Evolutionary conservation across 2,888 invertebrate genomes (phyloP).

Genomic region (Aproaerema taeniolella): DNA sequence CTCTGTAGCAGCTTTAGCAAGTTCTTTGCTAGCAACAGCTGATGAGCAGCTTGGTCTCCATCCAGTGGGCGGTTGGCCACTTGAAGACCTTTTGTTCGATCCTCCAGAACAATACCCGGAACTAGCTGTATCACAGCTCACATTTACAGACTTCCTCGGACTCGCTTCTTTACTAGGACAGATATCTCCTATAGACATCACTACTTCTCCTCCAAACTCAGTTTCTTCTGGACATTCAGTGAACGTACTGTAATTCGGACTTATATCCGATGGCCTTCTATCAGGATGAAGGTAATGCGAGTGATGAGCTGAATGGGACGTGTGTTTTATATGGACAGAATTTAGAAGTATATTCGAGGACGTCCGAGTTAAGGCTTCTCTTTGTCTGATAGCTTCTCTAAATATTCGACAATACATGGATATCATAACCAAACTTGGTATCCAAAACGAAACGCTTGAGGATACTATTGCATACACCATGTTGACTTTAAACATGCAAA

Average conservation of each 20-base stretch:
- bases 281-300: slow-evolving; percentile 70
- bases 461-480: slow-evolving; percentile 92
- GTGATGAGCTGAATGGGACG: slow-evolving; percentile 83
- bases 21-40: slow-evolving; percentile 74
- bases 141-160: slow-evolving; percentile 68
- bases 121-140: slow-evolving; percentile 71
- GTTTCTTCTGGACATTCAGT: slow-evolving; percentile 70
- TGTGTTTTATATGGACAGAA: slow-evolving; percentile 89
- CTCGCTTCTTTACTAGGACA: slow-evolving; percentile 69
- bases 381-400: slow-evolving; percentile 88
- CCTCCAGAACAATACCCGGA: slow-evolving; percentile 72
- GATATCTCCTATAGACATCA: slow-evolving; percentile 61
- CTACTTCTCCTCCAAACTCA: slow-evolving; percentile 60
- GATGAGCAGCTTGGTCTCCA: slow-evolving; percentile 79
- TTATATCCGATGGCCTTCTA: slow-evolving; percentile 64
- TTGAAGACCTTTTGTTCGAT: slow-evolving; percentile 65
- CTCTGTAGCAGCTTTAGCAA: slow-evolving; percentile 81
- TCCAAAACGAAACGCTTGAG: slow-evolving; percentile 95
- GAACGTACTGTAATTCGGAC: slow-evolving; percentile 71
- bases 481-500: slow-evolving; percentile 91
- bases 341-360: slow-evolving; percentile 91
- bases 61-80: slow-evolving; percentile 72
- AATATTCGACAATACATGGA: slow-evolving; percentile 93
- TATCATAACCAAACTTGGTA: slow-evolving; percentile 94
- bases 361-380: slow-evolving; percentile 89